Conservation (phyloP, 2,888 invertebrate genomes). For the Diloba caeruleocephala region DNA sequence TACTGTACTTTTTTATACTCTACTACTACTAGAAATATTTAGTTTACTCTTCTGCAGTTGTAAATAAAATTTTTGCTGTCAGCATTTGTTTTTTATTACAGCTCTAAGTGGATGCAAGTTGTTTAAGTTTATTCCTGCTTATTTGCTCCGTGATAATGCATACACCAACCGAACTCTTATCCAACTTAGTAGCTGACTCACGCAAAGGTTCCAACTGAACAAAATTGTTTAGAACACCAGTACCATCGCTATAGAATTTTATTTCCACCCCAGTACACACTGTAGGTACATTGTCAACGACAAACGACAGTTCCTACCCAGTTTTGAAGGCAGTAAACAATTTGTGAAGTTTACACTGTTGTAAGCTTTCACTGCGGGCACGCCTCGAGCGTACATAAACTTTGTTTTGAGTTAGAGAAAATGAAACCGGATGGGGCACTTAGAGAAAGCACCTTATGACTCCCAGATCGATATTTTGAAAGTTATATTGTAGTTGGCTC, state of each 20-base stretch:
- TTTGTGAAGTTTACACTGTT: slow-evolving; percentile 60
- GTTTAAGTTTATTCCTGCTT: no score
- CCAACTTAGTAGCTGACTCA: slow-evolving; percentile 12
- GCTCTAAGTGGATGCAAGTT: no score
- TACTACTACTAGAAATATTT: no score
- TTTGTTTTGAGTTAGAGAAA: slow-evolving; percentile 48
- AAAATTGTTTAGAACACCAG: slow-evolving; percentile 37
- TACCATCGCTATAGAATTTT: slow-evolving; percentile 33
- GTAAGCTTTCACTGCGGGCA: slow-evolving; percentile 53
- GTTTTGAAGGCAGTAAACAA: slow-evolving; percentile 60
- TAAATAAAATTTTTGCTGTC: no score
- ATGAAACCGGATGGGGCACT: slow-evolving; percentile 58
- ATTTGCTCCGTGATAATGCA: no score
- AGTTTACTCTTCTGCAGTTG: no score
- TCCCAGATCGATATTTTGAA: slow-evolving; percentile 57
- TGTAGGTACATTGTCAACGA: slow-evolving; percentile 48
- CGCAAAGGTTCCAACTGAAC: neutral
- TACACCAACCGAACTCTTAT: neutral
- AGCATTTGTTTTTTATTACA: no score
- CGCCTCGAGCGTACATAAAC: slow-evolving; percentile 49
- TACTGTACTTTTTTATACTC: no score
- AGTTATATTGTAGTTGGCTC: slow-evolving; percentile 36
- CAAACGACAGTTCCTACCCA: slow-evolving; percentile 59
- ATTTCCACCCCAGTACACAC: slow-evolving; percentile 39
- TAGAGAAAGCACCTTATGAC: slow-evolving; percentile 54